Evolutionary conservation across 2,797 vertebrate genomes (phyloP).

Genomic region (Buphagus erythrorhynchus): DNA sequence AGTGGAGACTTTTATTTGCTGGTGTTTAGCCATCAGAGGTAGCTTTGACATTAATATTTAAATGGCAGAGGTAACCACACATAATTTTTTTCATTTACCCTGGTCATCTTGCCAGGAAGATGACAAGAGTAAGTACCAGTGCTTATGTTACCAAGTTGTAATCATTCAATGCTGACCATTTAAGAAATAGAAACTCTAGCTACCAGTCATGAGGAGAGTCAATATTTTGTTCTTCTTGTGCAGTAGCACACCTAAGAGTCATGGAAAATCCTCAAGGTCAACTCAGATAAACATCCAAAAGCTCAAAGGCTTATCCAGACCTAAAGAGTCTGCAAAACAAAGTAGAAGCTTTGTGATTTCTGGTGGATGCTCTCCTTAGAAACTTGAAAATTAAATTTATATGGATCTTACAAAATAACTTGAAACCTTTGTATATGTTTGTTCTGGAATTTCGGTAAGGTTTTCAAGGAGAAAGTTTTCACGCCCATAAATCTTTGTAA

Average conservation of each 20-base stretch:
- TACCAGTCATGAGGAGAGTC: accelerated
- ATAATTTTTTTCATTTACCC: not conserved
- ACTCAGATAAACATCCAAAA: not conserved
- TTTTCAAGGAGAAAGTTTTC: not conserved
- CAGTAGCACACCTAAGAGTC: not conserved
- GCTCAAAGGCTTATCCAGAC: not conserved
- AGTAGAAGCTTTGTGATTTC: not conserved
- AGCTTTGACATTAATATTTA: not conserved
- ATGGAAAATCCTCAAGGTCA: not conserved
- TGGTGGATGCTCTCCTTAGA: not conserved
- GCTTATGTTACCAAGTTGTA: accelerated
- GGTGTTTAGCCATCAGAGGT: not conserved
- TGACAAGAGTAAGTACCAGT: not conserved
- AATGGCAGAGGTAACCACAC: not conserved
- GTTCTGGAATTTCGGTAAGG: not conserved
- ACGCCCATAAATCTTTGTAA: not conserved
- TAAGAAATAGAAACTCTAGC: not conserved
- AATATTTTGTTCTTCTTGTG: not conserved
- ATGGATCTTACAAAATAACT: not conserved
- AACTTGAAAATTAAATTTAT: not conserved
- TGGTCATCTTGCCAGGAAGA: not conserved
- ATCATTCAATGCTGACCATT: not conserved
- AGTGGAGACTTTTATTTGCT: not conserved
- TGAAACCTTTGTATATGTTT: accelerated
- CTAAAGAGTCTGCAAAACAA: not conserved